A percentile compares a stretch with the other conserved stretches of the same genome.
Conservation (phyloP, 1,140 invertebrate species). For the Camponotus floridanus region DNA sequence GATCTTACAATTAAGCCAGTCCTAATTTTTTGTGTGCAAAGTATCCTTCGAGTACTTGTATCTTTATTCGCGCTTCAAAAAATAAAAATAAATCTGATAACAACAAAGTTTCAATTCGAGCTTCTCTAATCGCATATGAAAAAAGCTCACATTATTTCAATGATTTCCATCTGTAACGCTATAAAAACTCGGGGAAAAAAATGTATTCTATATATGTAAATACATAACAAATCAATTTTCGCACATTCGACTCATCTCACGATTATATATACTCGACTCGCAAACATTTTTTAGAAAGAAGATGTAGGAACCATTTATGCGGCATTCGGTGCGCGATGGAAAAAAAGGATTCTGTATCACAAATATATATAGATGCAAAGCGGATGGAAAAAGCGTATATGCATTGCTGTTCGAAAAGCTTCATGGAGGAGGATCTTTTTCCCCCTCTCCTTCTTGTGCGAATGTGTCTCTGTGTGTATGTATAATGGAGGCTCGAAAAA, state of each 20-base stretch:
- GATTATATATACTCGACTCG: not conserved
- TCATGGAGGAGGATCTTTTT: constrained; percentile 42
- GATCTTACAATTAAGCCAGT: not conserved
- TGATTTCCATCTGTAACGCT: not conserved
- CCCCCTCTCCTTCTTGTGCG: constrained; percentile 8
- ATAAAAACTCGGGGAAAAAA: not conserved
- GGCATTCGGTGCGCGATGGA: not conserved
- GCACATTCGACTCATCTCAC: not conserved
- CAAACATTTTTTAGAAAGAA: not conserved
- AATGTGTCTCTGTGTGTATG: not conserved
- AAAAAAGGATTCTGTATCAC: not conserved
- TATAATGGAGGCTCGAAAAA: constrained; percentile 82
- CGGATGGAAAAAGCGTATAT: constrained; percentile 28
- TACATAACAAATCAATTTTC: not conserved
- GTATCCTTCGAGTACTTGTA: not conserved
- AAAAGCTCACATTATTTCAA: not conserved
- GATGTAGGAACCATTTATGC: not conserved
- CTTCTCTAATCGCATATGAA: not conserved
- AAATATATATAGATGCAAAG: not conserved
- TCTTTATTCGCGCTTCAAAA: not conserved
- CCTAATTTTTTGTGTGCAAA: not conserved
- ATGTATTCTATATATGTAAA: not conserved
- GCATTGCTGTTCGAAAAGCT: constrained; percentile 42
- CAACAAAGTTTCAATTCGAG: not conserved
- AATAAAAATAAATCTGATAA: not conserved